Conservation (phyloP, 2,113 vertebrate genomes). For the Spilogale gracilis region DNA sequence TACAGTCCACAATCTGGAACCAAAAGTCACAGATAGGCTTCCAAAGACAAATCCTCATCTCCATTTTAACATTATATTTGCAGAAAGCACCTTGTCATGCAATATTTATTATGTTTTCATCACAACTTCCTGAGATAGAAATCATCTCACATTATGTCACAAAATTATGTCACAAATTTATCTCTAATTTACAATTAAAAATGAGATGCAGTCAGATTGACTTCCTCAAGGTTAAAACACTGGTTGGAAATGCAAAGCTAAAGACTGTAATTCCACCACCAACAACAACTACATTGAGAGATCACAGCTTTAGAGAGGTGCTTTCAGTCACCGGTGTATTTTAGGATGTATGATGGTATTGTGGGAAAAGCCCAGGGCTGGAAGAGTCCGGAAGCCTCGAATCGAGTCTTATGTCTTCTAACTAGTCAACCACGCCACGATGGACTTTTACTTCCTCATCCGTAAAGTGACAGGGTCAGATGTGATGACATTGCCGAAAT, state of each 20-base stretch:
- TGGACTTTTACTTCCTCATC: conserved; percentile 4
- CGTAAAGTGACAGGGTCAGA: neutral
- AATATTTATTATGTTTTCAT: conserved; percentile 22
- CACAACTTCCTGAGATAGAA: neutral
- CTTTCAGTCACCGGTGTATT: neutral
- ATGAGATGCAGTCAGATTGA: conserved; percentile 1
- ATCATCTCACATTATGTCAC: too few species aligned
- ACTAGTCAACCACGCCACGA: neutral
- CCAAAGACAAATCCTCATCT: conserved; percentile 16
- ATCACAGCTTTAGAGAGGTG: conserved; percentile 20
- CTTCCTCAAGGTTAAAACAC: conserved; percentile 42
- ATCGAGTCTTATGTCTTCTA: conserved; percentile 16
- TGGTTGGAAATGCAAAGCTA: neutral
- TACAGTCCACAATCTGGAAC: neutral
- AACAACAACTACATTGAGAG: neutral
- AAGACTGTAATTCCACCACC: neutral
- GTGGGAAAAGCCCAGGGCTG: neutral
- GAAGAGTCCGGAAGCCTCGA: neutral
- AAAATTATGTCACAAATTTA: neutral
- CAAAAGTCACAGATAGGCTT: conserved; percentile 28
- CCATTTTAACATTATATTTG: neutral
- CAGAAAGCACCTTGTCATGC: neutral
- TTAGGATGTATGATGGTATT: neutral
- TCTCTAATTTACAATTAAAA: conserved; percentile 55
- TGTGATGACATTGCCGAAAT: neutral